Conservation (phyloP, 2,113 vertebrate genomes). For the Tachycineta bicolor region DNA sequence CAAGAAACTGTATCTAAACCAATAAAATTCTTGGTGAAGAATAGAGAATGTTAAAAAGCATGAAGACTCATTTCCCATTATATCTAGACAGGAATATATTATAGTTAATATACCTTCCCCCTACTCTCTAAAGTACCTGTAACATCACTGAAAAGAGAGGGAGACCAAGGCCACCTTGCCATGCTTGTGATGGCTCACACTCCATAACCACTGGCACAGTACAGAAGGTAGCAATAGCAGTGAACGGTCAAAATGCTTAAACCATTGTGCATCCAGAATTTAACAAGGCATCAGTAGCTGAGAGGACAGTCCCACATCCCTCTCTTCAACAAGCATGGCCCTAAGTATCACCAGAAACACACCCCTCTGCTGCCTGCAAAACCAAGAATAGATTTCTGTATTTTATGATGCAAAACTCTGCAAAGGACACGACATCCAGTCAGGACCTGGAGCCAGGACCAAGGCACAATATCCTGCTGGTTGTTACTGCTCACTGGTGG, state of each 20-base stretch:
- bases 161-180: background rate
- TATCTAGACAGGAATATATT: background rate
- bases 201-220: background rate
- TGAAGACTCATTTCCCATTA: background rate
- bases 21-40: background rate
- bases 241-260: background rate
- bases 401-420: background rate
- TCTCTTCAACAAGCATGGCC: background rate
- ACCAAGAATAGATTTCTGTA: background rate
- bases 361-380: accelerated
- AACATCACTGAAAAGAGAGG: background rate
- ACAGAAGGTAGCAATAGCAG: background rate
- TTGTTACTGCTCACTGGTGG: background rate
- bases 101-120: background rate
- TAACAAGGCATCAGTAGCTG: background rate
- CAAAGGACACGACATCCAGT: background rate
- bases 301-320: background rate
- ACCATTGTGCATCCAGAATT: background rate
- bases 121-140: background rate
- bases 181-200: background rate
- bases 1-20: background rate
- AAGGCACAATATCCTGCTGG: background rate
- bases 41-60: background rate
- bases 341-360: background rate
- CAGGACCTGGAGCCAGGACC: background rate